Evolutionary conservation across 2,888 invertebrate species (phyloP).

Genomic region (Galeruca laticollis): DNA sequence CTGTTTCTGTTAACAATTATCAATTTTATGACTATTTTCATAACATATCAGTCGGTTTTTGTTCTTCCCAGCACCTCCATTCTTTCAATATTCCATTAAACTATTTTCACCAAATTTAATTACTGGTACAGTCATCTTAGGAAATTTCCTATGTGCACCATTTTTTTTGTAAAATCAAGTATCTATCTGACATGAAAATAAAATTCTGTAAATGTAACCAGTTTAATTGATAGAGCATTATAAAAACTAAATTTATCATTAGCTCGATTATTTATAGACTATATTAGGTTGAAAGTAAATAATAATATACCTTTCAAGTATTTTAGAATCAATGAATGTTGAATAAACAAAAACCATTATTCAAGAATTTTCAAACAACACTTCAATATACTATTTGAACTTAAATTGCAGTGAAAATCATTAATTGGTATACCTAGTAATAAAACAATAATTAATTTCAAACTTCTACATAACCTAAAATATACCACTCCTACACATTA

Average conservation of each 20-base stretch:
- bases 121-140: no score
- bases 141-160: no score
- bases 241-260: not conserved
- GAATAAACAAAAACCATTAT: not conserved
- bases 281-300: not conserved
- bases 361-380: not conserved
- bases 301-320: not conserved
- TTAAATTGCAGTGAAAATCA: not conserved
- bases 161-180: no score
- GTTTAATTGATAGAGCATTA: not conserved
- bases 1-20: not conserved
- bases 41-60: no score
- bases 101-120: no score
- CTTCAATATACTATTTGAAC: no score
- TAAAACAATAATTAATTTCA: conserved; percentile 12
- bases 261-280: no score
- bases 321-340: not conserved
- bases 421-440: conserved; percentile 6
- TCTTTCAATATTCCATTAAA: no score
- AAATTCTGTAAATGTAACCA: not conserved
- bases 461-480: conserved; percentile 26
- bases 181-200: not conserved
- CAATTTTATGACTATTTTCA: no score
- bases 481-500: conserved; percentile 18
- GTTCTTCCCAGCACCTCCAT: no score